These are phyloP conservation scores for Halesus radiatus DNA, from an alignment of 1,140 invertebrate species.

Conservation along the genomic window DNA sequence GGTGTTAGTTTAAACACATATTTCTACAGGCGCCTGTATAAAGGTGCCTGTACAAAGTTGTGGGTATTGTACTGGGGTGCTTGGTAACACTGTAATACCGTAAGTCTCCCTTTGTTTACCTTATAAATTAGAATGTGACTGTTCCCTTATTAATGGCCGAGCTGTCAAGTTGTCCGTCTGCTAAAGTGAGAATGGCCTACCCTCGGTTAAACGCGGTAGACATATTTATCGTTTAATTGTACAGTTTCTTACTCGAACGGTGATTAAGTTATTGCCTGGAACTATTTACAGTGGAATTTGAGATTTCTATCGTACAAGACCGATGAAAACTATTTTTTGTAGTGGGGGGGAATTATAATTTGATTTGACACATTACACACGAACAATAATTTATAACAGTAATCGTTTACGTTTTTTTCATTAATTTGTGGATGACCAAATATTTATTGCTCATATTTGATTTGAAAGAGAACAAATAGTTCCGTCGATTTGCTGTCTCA, in stretches of 20 bases:
- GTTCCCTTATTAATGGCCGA: slow-evolving; percentile 55
- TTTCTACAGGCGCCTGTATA: too few relatives aligned
- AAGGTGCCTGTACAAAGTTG: background rate
- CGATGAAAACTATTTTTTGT: too few relatives aligned
- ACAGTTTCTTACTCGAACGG: slow-evolving; percentile 16
- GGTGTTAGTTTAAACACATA: too few relatives aligned
- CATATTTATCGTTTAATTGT: slow-evolving; percentile 23
- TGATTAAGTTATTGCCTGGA: background rate
- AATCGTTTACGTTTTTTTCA: too few relatives aligned
- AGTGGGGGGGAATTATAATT: too few relatives aligned
- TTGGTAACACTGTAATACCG: background rate
- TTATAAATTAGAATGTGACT: slow-evolving; percentile 50
- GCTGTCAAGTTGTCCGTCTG: slow-evolving; percentile 48
- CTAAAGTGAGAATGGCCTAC: slow-evolving; percentile 15
- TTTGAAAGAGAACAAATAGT: too few relatives aligned
- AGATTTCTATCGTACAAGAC: background rate
- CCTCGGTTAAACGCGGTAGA: slow-evolving; percentile 9
- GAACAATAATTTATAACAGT: too few relatives aligned
- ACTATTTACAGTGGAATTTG: slow-evolving; percentile 1
- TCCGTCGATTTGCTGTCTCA: too few relatives aligned
- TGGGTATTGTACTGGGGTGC: background rate
- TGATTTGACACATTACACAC: too few relatives aligned
- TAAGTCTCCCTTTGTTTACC: slow-evolving; percentile 36
- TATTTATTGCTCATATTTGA: too few relatives aligned
- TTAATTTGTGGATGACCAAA: too few relatives aligned